phyloP scores from a whole-genome alignment of 2,888 invertebrate genomes.

The Thera obeliscata region DNA sequence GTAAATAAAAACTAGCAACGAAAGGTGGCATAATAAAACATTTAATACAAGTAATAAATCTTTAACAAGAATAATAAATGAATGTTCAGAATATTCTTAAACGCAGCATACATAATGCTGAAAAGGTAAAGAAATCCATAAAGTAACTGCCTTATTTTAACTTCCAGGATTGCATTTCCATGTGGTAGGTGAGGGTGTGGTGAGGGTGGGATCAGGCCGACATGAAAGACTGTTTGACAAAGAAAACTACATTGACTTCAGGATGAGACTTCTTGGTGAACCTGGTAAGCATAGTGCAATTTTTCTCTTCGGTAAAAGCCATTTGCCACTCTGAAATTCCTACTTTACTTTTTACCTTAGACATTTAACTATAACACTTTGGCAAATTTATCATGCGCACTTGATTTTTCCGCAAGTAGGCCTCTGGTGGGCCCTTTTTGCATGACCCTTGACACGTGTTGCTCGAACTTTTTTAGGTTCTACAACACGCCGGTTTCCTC shows the following conservation, averaged over 20 bases:
- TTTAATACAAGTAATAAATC: no score
- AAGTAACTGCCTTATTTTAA: background rate
- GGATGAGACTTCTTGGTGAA: conserved; percentile 96
- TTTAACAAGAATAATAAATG: no score
- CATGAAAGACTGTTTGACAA: conserved; percentile 95
- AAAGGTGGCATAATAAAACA: no score
- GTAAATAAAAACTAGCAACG: no score
- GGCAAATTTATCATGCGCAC: no score
- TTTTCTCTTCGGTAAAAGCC: background rate
- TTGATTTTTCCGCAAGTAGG: no score
- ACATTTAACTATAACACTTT: background rate
- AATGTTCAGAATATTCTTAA: no score
- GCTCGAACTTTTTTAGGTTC: no score
- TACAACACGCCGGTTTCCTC: no score
- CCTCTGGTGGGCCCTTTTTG: no score
- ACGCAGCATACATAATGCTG: no score
- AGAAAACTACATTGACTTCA: conserved; percentile 97
- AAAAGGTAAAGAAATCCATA: background rate
- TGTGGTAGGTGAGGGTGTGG: conserved; percentile 97
- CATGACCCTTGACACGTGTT: no score
- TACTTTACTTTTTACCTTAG: background rate
- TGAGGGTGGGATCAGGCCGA: conserved; percentile 91
- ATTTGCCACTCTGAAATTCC: background rate
- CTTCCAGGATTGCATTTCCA: conserved; percentile 94
- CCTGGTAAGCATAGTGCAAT: conserved; percentile 76